Evolutionary conservation across 2,797 vertebrate species (phyloP).

Genomic region (Peromyscus attwateri): DNA sequence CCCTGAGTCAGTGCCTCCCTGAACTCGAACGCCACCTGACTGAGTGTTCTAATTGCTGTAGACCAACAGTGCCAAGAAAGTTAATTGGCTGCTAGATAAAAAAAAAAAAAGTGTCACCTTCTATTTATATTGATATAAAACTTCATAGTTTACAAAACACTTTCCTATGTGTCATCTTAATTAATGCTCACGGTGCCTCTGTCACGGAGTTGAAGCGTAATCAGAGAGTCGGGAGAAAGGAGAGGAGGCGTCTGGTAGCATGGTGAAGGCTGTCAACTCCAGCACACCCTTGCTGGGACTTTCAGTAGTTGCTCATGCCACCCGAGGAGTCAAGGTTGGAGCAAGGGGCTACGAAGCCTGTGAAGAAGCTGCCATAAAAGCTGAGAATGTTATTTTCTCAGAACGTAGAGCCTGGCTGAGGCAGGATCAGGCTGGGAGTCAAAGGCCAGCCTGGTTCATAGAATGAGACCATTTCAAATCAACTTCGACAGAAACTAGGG

Average conservation of each 20-base stretch:
- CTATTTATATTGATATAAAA: slow-evolving; percentile 71
- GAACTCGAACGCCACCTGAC: slow-evolving; percentile 39
- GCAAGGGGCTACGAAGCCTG: background rate
- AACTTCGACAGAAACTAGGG: background rate
- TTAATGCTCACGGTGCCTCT: slow-evolving; percentile 56
- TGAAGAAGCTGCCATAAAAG: background rate
- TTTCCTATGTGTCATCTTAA: slow-evolving; percentile 64
- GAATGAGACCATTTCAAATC: background rate
- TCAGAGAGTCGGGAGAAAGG: background rate
- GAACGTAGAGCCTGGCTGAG: background rate
- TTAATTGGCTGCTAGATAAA: slow-evolving; percentile 67
- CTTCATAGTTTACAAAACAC: slow-evolving; percentile 70
- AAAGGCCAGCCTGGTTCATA: background rate
- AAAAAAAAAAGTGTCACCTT: slow-evolving; percentile 41
- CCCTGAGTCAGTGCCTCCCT: background rate
- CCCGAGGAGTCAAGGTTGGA: background rate
- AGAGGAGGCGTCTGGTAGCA: accelerated
- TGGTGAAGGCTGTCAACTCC: background rate
- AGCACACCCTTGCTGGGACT: background rate
- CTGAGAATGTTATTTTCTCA: background rate
- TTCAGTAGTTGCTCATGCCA: background rate
- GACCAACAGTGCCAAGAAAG: slow-evolving; percentile 53
- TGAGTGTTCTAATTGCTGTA: slow-evolving; percentile 67
- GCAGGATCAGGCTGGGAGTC: background rate
- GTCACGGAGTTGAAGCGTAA: background rate